Conservation (phyloP, 2,797 vertebrate genomes). For the Lepidocolaptes lacrymiger region DNA sequence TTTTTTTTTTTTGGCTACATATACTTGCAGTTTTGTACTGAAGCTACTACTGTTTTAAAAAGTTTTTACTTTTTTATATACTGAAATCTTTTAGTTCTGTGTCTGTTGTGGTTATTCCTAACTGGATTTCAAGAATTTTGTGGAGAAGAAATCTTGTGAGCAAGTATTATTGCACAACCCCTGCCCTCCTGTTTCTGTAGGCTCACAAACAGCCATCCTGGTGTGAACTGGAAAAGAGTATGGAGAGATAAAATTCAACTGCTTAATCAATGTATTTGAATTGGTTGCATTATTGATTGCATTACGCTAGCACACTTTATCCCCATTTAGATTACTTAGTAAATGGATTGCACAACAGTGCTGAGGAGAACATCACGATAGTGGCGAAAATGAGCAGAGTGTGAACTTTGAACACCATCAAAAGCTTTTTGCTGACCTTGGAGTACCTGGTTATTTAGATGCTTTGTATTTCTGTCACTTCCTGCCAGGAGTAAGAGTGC, state of each 20-base stretch:
- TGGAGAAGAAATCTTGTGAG: slow-evolving; percentile 3
- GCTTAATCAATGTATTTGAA: background rate
- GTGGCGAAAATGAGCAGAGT: background rate
- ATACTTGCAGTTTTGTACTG: slow-evolving; percentile 48
- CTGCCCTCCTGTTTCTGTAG: background rate
- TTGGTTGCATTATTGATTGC: background rate
- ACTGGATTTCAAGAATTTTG: slow-evolving; percentile 6
- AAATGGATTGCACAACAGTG: background rate
- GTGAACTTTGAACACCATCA: background rate
- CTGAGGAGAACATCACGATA: background rate
- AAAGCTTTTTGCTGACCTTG: background rate
- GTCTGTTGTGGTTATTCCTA: slow-evolving; percentile 17
- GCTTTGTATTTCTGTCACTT: background rate
- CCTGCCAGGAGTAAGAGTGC: background rate
- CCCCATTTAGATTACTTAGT: background rate
- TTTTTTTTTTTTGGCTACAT: background rate
- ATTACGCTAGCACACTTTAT: background rate
- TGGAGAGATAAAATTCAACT: background rate
- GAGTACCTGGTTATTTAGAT: background rate
- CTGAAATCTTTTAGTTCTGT: slow-evolving; percentile 5
- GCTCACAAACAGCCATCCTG: slow-evolving; percentile 35
- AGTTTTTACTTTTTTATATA: slow-evolving; percentile 34
- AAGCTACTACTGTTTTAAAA: slow-evolving; percentile 57
- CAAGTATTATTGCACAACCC: background rate
- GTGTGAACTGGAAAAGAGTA: slow-evolving; percentile 47